A percentile compares a stretch with the other conserved stretches of the same genome.
Conservation (phyloP, 2,113 vertebrate genomes). For the Trichechus manatus region DNA sequence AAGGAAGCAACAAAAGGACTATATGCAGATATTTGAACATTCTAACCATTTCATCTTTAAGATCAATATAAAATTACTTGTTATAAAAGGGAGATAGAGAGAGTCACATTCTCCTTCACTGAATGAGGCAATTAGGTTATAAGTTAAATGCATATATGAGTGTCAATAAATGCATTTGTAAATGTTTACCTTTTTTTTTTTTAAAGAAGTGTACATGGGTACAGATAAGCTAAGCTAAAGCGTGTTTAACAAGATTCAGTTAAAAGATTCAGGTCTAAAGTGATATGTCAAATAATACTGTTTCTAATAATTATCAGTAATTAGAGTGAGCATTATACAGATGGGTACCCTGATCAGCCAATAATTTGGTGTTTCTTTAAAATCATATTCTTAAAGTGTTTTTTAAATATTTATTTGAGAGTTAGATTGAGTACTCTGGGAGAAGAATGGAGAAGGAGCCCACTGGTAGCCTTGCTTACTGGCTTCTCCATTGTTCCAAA, state of each 20-base stretch:
- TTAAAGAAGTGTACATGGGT: background rate
- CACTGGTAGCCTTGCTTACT: rapidly evolving
- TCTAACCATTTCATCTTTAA: background rate
- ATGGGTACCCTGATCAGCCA: background rate
- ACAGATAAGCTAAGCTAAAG: background rate
- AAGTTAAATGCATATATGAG: background rate
- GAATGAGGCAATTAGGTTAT: background rate
- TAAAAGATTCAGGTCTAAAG: background rate
- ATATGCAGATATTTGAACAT: background rate
- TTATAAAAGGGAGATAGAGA: background rate
- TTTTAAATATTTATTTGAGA: background rate
- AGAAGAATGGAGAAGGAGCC: no score
- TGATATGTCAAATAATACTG: background rate
- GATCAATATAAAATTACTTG: background rate
- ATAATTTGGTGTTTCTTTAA: background rate
- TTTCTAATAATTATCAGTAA: background rate
- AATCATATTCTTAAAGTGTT: background rate
- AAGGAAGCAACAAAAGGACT: background rate
- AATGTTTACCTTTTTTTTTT: background rate
- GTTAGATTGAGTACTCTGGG: no score
- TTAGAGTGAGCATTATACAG: background rate
- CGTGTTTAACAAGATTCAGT: background rate
- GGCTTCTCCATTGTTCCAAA: background rate
- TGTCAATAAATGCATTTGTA: background rate
- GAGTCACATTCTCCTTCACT: background rate